Percentiles rank a stretch among this genome's conserved stretches.
These are phyloP conservation scores for Sebastes reedi DNA, from an alignment of 2,797 vertebrate genomes.

Conservation along the genomic window DNA sequence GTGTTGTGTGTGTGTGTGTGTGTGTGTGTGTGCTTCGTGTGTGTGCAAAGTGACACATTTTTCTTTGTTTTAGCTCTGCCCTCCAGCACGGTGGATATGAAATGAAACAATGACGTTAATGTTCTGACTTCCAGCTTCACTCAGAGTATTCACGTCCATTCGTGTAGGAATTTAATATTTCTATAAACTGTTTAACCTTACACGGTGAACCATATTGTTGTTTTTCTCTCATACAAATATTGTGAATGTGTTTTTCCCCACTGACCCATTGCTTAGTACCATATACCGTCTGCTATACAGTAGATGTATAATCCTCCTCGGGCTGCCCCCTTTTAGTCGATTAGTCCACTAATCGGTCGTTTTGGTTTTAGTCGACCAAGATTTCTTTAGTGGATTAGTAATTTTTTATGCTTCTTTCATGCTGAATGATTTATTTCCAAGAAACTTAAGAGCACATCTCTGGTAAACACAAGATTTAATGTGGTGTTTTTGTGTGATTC, in stretches of 20 bases:
- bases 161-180: neutral
- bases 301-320: neutral
- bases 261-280: neutral
- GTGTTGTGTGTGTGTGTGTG: slow-evolving; percentile 28
- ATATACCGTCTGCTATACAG: neutral
- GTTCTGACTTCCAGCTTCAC: neutral
- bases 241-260: neutral
- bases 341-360: no score
- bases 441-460: no score
- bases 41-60: slow-evolving; percentile 25
- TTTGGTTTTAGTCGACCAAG: no score
- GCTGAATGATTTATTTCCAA: no score
- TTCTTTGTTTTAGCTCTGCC: slow-evolving; percentile 1
- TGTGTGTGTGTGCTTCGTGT: slow-evolving; percentile 15
- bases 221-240: neutral
- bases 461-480: no score
- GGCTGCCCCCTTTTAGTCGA: no score
- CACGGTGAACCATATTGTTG: neutral
- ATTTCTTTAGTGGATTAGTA: no score
- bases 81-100: slow-evolving; percentile 16
- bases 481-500: no score
- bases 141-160: neutral
- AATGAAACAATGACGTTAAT: neutral
- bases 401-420: no score
- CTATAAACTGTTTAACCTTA: neutral